These are phyloP conservation scores for Jacana jacana DNA, from an alignment of 2,113 vertebrate genomes.

Conservation along the genomic window DNA sequence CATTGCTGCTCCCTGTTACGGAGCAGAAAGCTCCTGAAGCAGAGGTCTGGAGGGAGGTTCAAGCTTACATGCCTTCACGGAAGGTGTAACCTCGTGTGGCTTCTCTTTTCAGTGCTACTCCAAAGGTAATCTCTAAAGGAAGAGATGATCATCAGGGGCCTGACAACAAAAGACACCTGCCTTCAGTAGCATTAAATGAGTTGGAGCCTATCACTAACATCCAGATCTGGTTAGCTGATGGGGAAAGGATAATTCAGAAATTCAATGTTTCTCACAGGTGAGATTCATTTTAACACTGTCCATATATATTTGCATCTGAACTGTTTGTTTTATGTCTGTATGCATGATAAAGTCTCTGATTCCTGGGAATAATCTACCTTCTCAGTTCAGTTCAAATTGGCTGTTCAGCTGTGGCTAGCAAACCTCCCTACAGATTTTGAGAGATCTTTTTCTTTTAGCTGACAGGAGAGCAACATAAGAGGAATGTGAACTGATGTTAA, in stretches of 20 bases:
- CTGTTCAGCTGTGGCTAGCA: neutral
- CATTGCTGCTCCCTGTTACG: neutral
- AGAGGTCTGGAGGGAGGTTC: neutral
- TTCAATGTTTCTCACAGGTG: constrained; percentile 94
- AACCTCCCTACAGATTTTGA: neutral
- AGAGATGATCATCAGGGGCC: constrained; percentile 78
- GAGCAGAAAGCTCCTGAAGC: neutral
- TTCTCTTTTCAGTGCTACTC: constrained; percentile 83
- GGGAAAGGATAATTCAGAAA: constrained; percentile 90
- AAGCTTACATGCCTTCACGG: neutral
- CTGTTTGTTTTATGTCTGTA: neutral
- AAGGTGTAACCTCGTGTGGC: neutral
- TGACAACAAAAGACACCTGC: constrained; percentile 76
- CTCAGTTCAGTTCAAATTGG: neutral
- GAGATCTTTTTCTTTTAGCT: neutral
- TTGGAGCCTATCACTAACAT: constrained; percentile 87
- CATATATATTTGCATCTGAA: neutral
- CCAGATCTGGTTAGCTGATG: constrained; percentile 96
- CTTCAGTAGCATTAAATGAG: constrained; percentile 84
- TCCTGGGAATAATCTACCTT: neutral
- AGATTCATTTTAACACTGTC: neutral
- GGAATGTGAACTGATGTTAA: neutral
- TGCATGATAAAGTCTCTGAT: neutral
- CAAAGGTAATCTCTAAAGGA: constrained; percentile 86
- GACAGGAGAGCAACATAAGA: neutral